Evolutionary conservation across 1,140 invertebrate genomes (phyloP).

Genomic region (Bathynomus jamesi): DNA sequence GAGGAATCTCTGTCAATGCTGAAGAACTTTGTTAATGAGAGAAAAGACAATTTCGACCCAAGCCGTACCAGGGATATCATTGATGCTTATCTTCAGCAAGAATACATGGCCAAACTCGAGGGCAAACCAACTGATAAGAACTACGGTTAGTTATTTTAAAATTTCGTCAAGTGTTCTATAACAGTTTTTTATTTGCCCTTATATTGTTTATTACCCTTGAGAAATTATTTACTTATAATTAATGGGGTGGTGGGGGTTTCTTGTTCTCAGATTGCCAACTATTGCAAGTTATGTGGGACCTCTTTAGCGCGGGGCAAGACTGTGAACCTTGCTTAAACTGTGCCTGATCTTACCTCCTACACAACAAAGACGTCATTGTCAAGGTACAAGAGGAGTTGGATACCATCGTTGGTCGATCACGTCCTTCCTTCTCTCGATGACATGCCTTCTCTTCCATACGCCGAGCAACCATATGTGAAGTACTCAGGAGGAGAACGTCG

Average conservation of each 20-base stretch:
- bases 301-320: constrained; percentile 87
- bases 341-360: constrained; percentile 76
- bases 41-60: constrained; percentile 63
- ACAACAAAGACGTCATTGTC: constrained; percentile 71
- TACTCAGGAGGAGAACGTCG: constrained; percentile 70
- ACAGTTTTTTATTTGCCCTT: too few species aligned
- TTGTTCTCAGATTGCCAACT: constrained; percentile 80
- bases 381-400: constrained; percentile 84
- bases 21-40: constrained; percentile 69
- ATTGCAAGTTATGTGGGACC: constrained; percentile 79
- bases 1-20: constrained; percentile 75
- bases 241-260: too few species aligned
- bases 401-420: constrained; percentile 64
- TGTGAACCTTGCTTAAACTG: constrained; percentile 83
- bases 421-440: constrained; percentile 75
- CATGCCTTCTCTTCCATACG: constrained; percentile 68
- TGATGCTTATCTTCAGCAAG: constrained; percentile 76
- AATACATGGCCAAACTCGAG: constrained; percentile 66
- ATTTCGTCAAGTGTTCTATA: not conserved
- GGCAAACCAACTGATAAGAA: constrained; percentile 49
- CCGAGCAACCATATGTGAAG: constrained; percentile 76
- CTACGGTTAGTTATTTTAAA: constrained; percentile 53
- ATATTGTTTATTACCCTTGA: too few species aligned
- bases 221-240: too few species aligned
- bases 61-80: constrained; percentile 72